Evolutionary conservation across 1,140 invertebrate genomes (phyloP).

Genomic region (Drosophila pseudoobscura): DNA sequence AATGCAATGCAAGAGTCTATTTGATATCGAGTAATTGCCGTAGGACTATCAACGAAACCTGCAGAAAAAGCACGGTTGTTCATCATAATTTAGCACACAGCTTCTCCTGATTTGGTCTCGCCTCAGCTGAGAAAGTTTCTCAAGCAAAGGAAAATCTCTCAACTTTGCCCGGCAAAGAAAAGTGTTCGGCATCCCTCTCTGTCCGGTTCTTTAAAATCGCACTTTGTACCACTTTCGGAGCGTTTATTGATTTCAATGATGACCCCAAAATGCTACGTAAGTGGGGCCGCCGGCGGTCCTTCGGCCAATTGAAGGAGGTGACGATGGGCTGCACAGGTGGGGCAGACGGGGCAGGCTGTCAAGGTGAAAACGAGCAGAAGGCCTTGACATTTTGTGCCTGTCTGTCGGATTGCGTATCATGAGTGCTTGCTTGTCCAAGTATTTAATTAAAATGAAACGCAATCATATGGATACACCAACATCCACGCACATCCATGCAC

Average conservation of each 20-base stretch:
- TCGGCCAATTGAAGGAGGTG: conserved; percentile 18
- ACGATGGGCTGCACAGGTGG: not conserved
- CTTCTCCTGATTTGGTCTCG: conserved; percentile 11
- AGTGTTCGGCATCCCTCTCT: conserved; percentile 12
- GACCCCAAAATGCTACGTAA: conserved; percentile 47
- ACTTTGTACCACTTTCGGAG: conserved; percentile 43
- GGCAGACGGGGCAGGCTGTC: not conserved
- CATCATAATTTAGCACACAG: conserved; percentile 17
- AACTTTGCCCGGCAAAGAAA: conserved; percentile 33
- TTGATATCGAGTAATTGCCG: conserved; percentile 24
- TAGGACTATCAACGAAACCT: not conserved
- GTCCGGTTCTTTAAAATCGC: conserved; percentile 23
- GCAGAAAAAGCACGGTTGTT: no score
- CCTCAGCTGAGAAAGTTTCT: conserved; percentile 35
- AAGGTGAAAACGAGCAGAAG: conserved; percentile 22
- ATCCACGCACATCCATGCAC: conserved; percentile 6
- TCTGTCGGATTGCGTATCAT: conserved; percentile 7
- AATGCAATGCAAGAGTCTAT: not conserved
- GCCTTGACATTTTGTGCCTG: conserved; percentile 31
- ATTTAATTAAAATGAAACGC: conserved; percentile 74
- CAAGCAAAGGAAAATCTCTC: conserved; percentile 32
- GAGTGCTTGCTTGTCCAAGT: conserved; percentile 35
- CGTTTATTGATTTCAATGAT: conserved; percentile 56
- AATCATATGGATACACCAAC: conserved; percentile 31
- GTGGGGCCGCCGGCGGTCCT: conserved; percentile 7